Conservation (phyloP, 1,140 invertebrate species). For the Rhizoglyphus robini region DNA sequence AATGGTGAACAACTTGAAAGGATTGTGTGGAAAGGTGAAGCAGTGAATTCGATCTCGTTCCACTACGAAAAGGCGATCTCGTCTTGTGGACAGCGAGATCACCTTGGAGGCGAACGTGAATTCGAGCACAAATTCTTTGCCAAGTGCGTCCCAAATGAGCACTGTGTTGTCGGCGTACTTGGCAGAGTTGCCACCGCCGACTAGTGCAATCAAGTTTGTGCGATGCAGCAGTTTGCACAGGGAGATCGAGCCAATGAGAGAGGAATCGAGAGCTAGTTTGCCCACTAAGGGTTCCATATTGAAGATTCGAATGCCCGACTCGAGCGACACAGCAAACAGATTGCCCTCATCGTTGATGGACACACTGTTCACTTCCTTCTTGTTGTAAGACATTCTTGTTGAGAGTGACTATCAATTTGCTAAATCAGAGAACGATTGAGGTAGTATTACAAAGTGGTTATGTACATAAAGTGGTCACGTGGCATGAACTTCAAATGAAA, state of each 20-base stretch:
- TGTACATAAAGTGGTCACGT: too few relatives aligned
- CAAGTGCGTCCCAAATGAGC: constrained; percentile 85
- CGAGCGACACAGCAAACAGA: constrained; percentile 66
- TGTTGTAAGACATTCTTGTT: too few relatives aligned
- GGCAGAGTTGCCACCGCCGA: constrained; percentile 54
- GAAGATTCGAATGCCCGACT: constrained; percentile 67
- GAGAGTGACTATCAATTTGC: too few relatives aligned
- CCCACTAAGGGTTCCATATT: constrained; percentile 81
- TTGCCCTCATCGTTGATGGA: constrained; percentile 23
- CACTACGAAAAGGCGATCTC: constrained; percentile 77
- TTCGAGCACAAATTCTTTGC: constrained; percentile 80
- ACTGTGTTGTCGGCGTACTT: constrained; percentile 64
- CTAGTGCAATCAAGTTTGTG: constrained; percentile 66
- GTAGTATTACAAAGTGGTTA: too few relatives aligned
- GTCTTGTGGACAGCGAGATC: constrained; percentile 68
- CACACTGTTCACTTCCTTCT: constrained; percentile 11
- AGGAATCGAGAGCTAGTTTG: constrained; percentile 58
- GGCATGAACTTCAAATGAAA: too few relatives aligned
- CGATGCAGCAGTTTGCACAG: constrained; percentile 75
- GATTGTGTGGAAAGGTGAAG: constrained; percentile 57
- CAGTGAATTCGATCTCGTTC: constrained; percentile 62
- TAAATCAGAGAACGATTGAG: too few relatives aligned
- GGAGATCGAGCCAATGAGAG: constrained; percentile 59
- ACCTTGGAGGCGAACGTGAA: constrained; percentile 85
- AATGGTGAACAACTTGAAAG: constrained; percentile 51